Evolutionary conservation across 2,888 invertebrate species (phyloP).

Genomic region (Calameuta filiformis): DNA sequence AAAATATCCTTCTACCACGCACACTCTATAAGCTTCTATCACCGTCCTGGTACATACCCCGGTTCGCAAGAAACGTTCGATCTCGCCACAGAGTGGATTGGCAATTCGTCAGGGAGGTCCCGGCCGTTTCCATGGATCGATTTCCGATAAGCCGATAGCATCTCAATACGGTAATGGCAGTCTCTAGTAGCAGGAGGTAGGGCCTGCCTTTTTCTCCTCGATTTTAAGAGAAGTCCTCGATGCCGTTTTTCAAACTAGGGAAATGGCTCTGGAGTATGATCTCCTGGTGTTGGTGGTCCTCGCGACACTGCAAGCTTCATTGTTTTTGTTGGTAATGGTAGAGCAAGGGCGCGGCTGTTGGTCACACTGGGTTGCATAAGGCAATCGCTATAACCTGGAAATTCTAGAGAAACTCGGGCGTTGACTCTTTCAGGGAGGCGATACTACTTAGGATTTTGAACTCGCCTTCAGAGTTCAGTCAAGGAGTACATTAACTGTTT

Average conservation of each 20-base stretch:
- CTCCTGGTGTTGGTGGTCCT: background rate
- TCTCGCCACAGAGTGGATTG: conserved; percentile 32
- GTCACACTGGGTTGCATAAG: conserved; percentile 59
- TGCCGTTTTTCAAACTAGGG: background rate
- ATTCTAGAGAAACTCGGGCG: conserved; percentile 38
- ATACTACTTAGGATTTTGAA: background rate
- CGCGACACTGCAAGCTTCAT: background rate
- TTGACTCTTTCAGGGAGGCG: conserved; percentile 42
- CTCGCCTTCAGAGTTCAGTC: background rate
- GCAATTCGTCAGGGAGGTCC: conserved; percentile 32
- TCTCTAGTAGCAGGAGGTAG: background rate
- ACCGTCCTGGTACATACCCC: background rate
- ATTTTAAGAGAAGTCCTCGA: background rate
- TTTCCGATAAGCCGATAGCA: conserved; percentile 27
- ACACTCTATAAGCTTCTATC: background rate
- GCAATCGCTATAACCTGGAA: conserved; percentile 29
- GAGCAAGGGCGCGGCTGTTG: conserved; percentile 41
- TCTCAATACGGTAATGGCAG: conserved; percentile 39
- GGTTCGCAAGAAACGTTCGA: background rate
- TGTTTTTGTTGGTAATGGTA: conserved; percentile 25
- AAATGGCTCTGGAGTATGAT: background rate
- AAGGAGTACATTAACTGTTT: background rate
- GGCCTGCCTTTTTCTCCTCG: background rate
- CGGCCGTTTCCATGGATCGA: conserved; percentile 23
- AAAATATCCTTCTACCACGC: background rate